Evolutionary conservation across 1,140 invertebrate species (phyloP).

Genomic region (Drosophila murphyi): DNA sequence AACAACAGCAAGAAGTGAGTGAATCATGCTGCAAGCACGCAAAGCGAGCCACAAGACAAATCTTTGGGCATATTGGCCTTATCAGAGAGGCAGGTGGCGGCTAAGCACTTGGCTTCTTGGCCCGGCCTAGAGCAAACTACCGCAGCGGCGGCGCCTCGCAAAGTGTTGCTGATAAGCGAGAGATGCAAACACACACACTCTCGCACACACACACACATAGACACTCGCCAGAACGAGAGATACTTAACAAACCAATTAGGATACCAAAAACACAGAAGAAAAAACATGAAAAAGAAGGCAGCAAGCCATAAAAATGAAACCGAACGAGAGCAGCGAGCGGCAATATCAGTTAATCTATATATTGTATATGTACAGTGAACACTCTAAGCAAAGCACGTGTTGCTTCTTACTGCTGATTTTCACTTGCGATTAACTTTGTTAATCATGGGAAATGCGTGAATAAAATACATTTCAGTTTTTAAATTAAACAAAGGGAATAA

Average conservation of each 20-base stretch:
- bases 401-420: no score
- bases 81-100: constrained; percentile 55
- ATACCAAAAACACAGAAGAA: constrained; percentile 64
- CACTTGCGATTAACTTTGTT: no score
- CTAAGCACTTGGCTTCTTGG: constrained; percentile 17
- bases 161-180: constrained; percentile 73
- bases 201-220: constrained; percentile 4
- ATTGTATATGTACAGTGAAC: not conserved
- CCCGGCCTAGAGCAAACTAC: constrained; percentile 62
- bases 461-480: no score
- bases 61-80: constrained; percentile 44
- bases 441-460: no score
- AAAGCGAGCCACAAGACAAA: constrained; percentile 44
- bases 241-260: constrained; percentile 84
- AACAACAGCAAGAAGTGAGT: constrained; percentile 10
- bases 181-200: constrained; percentile 8
- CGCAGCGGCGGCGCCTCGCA: constrained; percentile 51
- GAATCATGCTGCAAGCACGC: constrained; percentile 66
- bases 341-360: constrained; percentile 71
- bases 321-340: constrained; percentile 39
- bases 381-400: constrained; percentile 23
- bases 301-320: constrained; percentile 65
- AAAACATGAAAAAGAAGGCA: constrained; percentile 30
- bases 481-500: no score
- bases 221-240: constrained; percentile 17